A percentile compares a stretch with the other conserved stretches of the same genome.
Evolutionary conservation across 2,113 vertebrate species (phyloP).

Genomic region (Calidris pugnax): DNA sequence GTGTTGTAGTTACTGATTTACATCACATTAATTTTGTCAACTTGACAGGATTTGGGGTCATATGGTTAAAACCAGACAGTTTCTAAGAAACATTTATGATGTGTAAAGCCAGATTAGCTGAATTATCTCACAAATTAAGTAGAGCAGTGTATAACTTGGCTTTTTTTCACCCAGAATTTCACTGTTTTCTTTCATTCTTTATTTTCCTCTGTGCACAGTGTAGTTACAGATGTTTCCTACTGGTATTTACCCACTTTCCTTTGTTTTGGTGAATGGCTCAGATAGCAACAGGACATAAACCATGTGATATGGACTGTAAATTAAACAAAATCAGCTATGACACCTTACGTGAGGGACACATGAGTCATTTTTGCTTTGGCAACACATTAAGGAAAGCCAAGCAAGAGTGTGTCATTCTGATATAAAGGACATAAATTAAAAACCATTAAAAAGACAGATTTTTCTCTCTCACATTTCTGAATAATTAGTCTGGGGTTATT

Average conservation of each 20-base stretch:
- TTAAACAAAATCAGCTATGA: background rate
- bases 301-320: background rate
- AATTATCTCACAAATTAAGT: background rate
- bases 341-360: rapidly evolving
- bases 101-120: background rate
- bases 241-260: background rate
- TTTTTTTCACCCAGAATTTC: rapidly evolving
- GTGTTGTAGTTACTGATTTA: background rate
- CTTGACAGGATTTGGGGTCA: background rate
- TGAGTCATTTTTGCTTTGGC: background rate
- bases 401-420: background rate
- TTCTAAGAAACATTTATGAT: background rate
- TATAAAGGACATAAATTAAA: background rate
- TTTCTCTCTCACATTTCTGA: background rate
- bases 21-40: rapidly evolving
- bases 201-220: background rate
- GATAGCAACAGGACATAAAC: background rate
- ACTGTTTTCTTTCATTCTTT: background rate
- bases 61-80: background rate
- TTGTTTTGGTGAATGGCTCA: background rate
- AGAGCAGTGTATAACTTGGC: background rate
- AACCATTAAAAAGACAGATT: background rate
- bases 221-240: background rate
- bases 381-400: background rate
- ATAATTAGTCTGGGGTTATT: background rate